These are phyloP conservation scores for Bucco capensis DNA, from an alignment of 2,113 vertebrate genomes.

Conservation along the genomic window DNA sequence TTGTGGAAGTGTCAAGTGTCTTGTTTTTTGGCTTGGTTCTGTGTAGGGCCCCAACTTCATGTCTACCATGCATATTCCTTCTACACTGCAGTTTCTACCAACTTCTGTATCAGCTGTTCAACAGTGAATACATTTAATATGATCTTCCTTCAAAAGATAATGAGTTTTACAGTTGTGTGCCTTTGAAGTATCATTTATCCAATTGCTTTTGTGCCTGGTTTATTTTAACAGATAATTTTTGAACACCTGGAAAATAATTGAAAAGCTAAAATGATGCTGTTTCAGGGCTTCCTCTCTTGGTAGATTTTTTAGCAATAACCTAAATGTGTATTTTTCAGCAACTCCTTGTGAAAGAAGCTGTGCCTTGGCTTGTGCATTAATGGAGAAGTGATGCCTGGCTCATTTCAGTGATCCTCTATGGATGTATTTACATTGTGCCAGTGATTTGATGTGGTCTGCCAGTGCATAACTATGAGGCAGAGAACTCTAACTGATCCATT, in stretches of 20 bases:
- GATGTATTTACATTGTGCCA: not conserved
- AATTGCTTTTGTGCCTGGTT: not conserved
- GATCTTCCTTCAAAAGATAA: not conserved
- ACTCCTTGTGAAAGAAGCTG: not conserved
- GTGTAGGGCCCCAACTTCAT: not conserved
- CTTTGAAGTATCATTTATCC: not conserved
- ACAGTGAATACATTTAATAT: not conserved
- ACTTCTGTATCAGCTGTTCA: not conserved
- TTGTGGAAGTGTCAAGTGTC: not conserved
- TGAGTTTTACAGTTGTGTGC: not conserved
- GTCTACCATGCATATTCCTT: not conserved
- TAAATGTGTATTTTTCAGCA: not conserved
- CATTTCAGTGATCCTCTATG: not conserved
- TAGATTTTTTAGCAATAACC: not conserved
- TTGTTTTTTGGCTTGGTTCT: not conserved
- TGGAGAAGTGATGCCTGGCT: not conserved
- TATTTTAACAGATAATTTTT: not conserved
- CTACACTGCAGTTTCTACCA: not conserved
- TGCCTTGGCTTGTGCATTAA: not conserved
- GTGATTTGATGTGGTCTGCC: not conserved
- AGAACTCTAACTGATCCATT: constrained; percentile 26
- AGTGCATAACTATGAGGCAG: not conserved
- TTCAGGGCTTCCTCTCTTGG: not conserved
- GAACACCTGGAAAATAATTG: not conserved
- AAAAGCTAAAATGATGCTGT: not conserved